Percentiles rank a stretch among this genome's conserved stretches.
These are phyloP conservation scores for Orbicella faveolata DNA, from an alignment of 64 coral and sea anemone species.

Conservation along the genomic window DNA sequence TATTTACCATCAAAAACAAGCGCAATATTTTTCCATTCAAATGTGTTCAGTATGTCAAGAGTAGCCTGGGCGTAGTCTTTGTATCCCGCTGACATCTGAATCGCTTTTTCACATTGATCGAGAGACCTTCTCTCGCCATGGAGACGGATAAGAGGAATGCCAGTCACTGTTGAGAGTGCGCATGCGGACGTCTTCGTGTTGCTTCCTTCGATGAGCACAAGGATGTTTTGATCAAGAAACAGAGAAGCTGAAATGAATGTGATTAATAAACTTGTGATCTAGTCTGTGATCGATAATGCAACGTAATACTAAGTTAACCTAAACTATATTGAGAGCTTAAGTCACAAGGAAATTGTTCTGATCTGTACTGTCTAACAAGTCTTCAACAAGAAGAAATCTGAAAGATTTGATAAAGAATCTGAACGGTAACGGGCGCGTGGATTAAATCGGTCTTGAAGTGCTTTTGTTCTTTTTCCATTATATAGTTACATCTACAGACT, in stretches of 20 bases:
- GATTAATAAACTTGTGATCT: no score
- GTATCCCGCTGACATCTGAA: constrained; percentile 36
- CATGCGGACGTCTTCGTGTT: neutral
- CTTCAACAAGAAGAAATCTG: no score
- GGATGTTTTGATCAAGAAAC: neutral
- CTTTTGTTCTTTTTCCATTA: no score
- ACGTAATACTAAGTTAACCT: no score
- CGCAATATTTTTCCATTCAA: constrained; percentile 22
- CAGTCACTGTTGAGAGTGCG: neutral
- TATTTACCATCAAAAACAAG: constrained; percentile 42
- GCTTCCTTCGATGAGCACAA: constrained; percentile 22
- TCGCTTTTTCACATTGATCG: neutral
- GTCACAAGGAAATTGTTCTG: no score
- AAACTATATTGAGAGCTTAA: no score
- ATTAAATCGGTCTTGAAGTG: no score
- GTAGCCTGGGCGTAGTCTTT: constrained; percentile 29
- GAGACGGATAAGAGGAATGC: constrained; percentile 50
- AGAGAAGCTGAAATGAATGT: neutral
- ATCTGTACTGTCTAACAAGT: no score
- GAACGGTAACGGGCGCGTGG: no score
- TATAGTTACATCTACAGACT: no score
- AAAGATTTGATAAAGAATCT: no score
- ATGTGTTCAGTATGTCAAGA: constrained; percentile 16
- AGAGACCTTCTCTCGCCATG: neutral
- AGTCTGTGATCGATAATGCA: no score